Percentiles rank a stretch among this genome's conserved stretches.
phyloP scores from a whole-genome alignment of 2,888 invertebrate species.

The Tenthredo notha region DNA sequence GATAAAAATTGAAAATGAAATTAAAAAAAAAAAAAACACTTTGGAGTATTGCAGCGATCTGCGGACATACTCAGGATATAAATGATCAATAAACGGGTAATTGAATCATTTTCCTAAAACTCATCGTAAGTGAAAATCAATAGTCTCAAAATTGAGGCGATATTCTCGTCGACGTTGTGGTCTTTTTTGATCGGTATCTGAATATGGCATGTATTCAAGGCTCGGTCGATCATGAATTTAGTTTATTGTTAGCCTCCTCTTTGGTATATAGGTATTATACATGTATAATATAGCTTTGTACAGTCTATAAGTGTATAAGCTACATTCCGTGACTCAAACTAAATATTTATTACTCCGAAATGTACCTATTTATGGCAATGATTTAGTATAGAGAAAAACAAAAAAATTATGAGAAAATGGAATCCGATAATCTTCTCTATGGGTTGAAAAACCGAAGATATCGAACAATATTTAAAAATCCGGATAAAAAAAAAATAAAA shows the following conservation, averaged over 20 bases:
- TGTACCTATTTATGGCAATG: neutral
- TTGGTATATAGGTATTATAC: neutral
- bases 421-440: neutral
- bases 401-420: neutral
- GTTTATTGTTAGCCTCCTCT: conserved; percentile 16
- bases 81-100: neutral
- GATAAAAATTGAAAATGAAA: neutral
- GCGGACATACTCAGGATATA: neutral
- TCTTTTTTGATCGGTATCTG: neutral
- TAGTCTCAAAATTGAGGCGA: neutral
- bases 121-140: neutral
- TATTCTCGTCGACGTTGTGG: neutral
- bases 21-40: neutral
- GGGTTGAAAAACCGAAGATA: neutral
- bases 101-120: neutral
- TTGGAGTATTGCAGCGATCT: neutral
- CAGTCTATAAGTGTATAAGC: neutral
- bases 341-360: conserved; percentile 5
- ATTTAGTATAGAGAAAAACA: neutral
- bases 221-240: conserved; percentile 1
- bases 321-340: neutral
- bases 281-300: neutral
- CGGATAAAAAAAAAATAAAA: too few relatives aligned
- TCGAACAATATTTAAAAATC: neutral
- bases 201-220: neutral